Percentiles rank a stretch among this genome's conserved stretches.
These are phyloP conservation scores for Scaptomyza cyrtandrae DNA, from an alignment of 2,888 invertebrate genomes.

Conservation along the genomic window DNA sequence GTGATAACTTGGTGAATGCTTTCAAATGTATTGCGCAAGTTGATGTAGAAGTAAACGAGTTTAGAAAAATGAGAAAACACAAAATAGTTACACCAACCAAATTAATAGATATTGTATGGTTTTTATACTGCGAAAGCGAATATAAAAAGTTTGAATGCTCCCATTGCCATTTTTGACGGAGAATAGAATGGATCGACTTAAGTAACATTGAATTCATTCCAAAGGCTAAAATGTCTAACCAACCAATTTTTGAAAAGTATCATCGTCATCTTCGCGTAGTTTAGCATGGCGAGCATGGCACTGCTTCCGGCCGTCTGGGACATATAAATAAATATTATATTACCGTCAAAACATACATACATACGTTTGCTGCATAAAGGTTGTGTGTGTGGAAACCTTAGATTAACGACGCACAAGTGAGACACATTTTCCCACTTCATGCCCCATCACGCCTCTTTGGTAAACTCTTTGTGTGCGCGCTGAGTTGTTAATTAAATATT, in stretches of 20 bases:
- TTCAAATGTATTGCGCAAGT: neutral
- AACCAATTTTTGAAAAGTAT: slow-evolving; percentile 22
- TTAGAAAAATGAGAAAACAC: too few relatives aligned
- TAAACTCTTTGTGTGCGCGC: slow-evolving; percentile 42
- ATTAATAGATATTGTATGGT: too few relatives aligned
- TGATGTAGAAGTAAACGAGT: neutral
- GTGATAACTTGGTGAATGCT: slow-evolving; percentile 17
- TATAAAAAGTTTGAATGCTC: too few relatives aligned
- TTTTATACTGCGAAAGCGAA: too few relatives aligned
- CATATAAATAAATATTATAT: slow-evolving; percentile 73
- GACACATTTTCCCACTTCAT: neutral
- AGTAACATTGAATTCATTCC: neutral
- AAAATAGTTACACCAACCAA: too few relatives aligned
- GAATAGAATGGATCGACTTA: too few relatives aligned
- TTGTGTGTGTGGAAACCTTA: slow-evolving; percentile 58
- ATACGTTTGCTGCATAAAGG: too few relatives aligned
- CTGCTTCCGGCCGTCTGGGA: slow-evolving; percentile 28
- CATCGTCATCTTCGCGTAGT: slow-evolving; percentile 46
- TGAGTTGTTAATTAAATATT: slow-evolving; percentile 81
- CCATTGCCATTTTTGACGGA: too few relatives aligned
- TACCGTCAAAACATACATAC: slow-evolving; percentile 41
- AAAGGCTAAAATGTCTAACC: slow-evolving; percentile 7
- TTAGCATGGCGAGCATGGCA: slow-evolving; percentile 48
- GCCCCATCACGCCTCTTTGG: neutral
- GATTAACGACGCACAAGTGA: slow-evolving; percentile 11